Conservation (phyloP, 2,113 vertebrate genomes). For the Tupaia chinensis region DNA sequence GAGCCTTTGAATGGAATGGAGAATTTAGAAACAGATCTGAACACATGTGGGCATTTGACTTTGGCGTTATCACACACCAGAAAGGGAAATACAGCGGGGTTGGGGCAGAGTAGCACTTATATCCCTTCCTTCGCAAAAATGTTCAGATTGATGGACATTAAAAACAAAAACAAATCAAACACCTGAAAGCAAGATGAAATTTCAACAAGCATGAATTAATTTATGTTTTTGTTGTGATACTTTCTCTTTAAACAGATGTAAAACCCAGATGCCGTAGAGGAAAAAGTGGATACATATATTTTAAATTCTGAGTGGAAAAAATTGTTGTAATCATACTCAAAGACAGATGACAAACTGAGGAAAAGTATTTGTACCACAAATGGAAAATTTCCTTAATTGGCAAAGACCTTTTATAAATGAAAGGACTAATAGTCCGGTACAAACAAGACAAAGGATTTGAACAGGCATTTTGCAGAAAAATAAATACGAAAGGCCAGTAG, state of each 20-base stretch:
- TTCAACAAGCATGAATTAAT: constrained; percentile 63
- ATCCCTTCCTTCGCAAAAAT: not conserved
- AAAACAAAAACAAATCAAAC: not conserved
- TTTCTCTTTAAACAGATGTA: constrained; percentile 79
- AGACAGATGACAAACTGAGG: constrained; percentile 73
- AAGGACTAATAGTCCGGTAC: constrained; percentile 56
- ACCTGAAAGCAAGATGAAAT: not conserved
- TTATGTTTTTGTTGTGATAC: constrained; percentile 75
- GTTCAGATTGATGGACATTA: constrained; percentile 3
- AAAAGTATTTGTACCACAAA: constrained; percentile 71
- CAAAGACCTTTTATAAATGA: constrained; percentile 71
- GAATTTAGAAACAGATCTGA: constrained; percentile 8
- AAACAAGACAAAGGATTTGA: constrained; percentile 69
- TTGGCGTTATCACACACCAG: not conserved
- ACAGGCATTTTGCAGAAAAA: constrained; percentile 70
- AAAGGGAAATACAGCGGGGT: not conserved
- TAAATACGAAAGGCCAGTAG: constrained; percentile 67
- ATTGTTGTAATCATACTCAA: constrained; percentile 71
- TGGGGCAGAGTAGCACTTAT: not conserved
- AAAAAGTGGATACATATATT: constrained; percentile 66
- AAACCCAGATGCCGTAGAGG: constrained; percentile 72
- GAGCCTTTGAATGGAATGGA: not conserved
- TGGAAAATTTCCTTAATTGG: constrained; percentile 70
- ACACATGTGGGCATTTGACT: not conserved
- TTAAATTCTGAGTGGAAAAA: constrained; percentile 76